Conservation (phyloP, 2,888 invertebrate species). For the Melipona beecheii region DNA sequence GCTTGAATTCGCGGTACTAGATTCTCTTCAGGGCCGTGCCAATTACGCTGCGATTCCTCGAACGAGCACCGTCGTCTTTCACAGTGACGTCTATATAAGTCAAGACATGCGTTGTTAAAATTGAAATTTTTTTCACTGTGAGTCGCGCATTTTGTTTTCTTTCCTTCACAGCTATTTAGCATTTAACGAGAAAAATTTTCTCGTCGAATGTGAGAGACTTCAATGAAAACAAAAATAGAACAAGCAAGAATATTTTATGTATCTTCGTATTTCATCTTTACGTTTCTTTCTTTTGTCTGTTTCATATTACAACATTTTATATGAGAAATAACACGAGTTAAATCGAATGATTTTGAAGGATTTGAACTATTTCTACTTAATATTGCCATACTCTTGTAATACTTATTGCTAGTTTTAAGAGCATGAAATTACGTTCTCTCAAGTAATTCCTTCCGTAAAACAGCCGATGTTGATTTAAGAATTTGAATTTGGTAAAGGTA, state of each 20-base stretch:
- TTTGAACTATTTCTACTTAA: background rate
- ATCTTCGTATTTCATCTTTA: background rate
- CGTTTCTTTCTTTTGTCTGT: background rate
- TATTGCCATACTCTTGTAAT: background rate
- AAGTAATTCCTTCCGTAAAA: background rate
- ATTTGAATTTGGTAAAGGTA: background rate
- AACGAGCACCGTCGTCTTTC: slow-evolving; percentile 3
- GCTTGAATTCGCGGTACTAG: slow-evolving; percentile 57
- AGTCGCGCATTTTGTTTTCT: background rate
- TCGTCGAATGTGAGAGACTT: no score
- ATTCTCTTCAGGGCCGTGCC: slow-evolving; percentile 51
- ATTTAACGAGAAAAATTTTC: background rate
- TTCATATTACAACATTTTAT: background rate
- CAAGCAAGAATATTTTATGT: background rate
- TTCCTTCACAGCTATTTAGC: background rate
- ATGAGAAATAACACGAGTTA: background rate
- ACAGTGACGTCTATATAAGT: slow-evolving; percentile 17
- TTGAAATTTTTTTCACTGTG: background rate
- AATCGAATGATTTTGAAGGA: background rate
- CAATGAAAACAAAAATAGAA: background rate
- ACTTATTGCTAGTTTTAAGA: background rate
- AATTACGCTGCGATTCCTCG: background rate
- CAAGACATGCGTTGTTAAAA: slow-evolving; percentile 5
- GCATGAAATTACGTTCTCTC: background rate
- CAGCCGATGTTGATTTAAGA: background rate